Base-by-base conservation (phyloP, 35 echinoderm and acorn worm genomes). In the Lytechinus pictus region DNA sequence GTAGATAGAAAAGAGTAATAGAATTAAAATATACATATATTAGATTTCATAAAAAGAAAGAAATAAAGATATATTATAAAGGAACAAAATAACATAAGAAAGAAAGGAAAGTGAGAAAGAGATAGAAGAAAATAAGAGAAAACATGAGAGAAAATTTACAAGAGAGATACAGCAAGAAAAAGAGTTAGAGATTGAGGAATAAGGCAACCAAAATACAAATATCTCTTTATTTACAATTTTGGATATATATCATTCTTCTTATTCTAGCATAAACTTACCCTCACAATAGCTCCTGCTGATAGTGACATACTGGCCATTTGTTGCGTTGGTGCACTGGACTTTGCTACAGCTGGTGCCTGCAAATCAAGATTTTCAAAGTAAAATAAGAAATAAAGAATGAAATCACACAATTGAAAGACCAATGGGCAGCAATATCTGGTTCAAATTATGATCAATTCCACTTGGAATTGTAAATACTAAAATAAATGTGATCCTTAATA, bases 271-370 rank as follows among this genome's bases (percentile, higher is more conserved):
- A 58, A 52, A 66, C 95, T 86, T 94, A 96, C 95, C 61, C 95
- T 86, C 29, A 95, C 90, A 53, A 61, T 91, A 29, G 95, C 91
- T 9, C 86, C 61, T 28, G 91, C 91, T 89, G 95, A 91, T 54
- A 97, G 95, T 14, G 96, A 95, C 96, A 97, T 97, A 9, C 51
- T 91, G 19, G 96, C 96, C 96, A 97, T 95, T 60, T 97, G 95
- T 57, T 97, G 95, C 28, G 95, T 97, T 53, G 96, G 96, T 86
- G 95, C 55, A 86, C 54, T 58, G 88, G 96, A 86, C 52, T 97
- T 93, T 12, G 92, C n/a, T 11, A 93, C 53, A 6, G 54, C 53
- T n/a, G 92, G 92, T 93, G 6, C 10, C 92, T 93, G 53, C 14
- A 90, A 54, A 54, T 24, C 16, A 79, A n/a, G 66, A 79, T 79